Conservation (phyloP, 2,888 invertebrate species). For the Conops quadrifasciatus region DNA sequence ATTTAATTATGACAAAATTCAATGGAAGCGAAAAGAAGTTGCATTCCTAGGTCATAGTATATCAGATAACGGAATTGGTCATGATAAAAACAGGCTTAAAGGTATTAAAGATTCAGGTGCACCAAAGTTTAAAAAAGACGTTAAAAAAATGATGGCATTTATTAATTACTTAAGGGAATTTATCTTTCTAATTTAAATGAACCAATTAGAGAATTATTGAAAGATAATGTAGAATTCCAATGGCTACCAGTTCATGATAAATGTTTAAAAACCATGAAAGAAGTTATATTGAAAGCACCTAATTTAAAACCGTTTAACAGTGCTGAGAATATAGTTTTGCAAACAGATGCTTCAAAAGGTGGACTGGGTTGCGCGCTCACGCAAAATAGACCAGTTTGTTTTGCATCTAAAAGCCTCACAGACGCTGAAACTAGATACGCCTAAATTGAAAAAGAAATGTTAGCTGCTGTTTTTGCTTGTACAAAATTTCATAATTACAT, state of each 20-base stretch:
- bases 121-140: constrained; percentile 35
- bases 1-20: constrained; percentile 28
- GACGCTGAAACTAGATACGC: constrained; percentile 45
- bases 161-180: constrained; percentile 39
- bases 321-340: constrained; percentile 30
- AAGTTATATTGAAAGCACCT: constrained; percentile 39
- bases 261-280: constrained; percentile 37
- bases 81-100: constrained; percentile 32
- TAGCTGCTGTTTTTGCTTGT: constrained; percentile 46
- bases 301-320: constrained; percentile 33
- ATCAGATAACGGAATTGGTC: constrained; percentile 31
- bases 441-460: constrained; percentile 48
- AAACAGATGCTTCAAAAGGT: constrained; percentile 43
- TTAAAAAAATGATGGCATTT: constrained; percentile 35
- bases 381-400: constrained; percentile 41
- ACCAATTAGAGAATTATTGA: constrained; percentile 40
- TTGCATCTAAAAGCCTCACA: constrained; percentile 44
- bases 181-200: constrained; percentile 45
- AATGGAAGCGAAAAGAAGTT: constrained; percentile 22
- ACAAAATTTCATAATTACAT: constrained; percentile 45
- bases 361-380: constrained; percentile 40
- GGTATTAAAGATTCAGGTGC: constrained; percentile 33
- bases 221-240: constrained; percentile 37
- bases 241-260: constrained; percentile 39
- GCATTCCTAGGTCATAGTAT: constrained; percentile 35